A percentile compares a stretch with the other conserved stretches of the same genome.
Evolutionary conservation across 2,888 invertebrate species (phyloP).

Genomic region (Caenorhabditis angaria): DNA sequence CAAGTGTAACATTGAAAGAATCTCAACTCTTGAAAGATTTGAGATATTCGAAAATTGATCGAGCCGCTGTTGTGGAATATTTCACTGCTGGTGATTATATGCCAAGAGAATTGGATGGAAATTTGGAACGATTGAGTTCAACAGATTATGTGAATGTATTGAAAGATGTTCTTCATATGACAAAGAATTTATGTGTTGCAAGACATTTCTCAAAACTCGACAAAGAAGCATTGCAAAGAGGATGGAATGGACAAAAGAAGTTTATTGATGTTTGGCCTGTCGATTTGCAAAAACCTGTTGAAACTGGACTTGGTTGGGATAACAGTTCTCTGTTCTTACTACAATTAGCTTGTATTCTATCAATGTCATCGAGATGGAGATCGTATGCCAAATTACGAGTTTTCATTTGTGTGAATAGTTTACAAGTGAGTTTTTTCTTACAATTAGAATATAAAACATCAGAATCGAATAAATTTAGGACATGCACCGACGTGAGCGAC

Average conservation of each 20-base stretch:
- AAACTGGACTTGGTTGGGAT: conserved; percentile 84
- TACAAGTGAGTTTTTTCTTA: conserved; percentile 68
- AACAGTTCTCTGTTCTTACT: conserved; percentile 87
- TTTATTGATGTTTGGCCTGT: conserved; percentile 97
- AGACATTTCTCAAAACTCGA: conserved; percentile 88
- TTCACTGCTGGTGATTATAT: conserved; percentile 66
- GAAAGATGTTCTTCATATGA: conserved; percentile 86
- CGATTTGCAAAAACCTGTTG: conserved; percentile 83
- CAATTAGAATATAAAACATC: no score
- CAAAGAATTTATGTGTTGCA: conserved; percentile 92
- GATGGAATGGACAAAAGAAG: conserved; percentile 62
- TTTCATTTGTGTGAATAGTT: conserved; percentile 81
- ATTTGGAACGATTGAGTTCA: conserved; percentile 50
- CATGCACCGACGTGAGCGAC: conserved; percentile 71
- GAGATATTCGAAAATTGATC: conserved; percentile 69
- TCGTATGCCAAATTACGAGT: conserved; percentile 81
- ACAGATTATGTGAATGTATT: conserved; percentile 85
- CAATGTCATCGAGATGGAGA: conserved; percentile 83
- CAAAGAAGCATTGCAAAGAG: conserved; percentile 75
- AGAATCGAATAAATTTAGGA: conserved; percentile 52
- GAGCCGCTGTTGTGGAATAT: conserved; percentile 72
- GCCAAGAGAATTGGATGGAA: conserved; percentile 61
- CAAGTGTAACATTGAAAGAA: conserved; percentile 81
- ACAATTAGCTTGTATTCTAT: conserved; percentile 88
- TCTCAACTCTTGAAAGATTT: conserved; percentile 68